Conservation (phyloP, 1,140 invertebrate species). For the Andrena cerasifolii region DNA sequence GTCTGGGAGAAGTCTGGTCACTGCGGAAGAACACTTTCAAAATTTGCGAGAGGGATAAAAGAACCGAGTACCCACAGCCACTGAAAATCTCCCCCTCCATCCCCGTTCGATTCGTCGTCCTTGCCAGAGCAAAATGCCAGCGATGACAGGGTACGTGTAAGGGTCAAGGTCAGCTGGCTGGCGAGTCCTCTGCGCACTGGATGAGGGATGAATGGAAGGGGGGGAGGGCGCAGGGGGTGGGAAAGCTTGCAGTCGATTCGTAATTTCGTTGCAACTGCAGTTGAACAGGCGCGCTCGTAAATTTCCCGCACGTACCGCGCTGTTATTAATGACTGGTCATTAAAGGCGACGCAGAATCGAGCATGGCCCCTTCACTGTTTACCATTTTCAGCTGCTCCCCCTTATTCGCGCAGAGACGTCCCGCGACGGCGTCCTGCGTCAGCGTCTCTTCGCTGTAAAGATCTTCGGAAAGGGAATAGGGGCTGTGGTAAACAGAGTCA, state of each 20-base stretch:
- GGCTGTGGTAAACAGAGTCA: too few species aligned
- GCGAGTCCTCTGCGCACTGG: constrained; percentile 6
- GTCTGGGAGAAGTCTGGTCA: too few species aligned
- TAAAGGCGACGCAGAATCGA: constrained; percentile 45
- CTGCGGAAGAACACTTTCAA: neutral
- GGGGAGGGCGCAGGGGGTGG: neutral
- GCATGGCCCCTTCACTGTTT: constrained; percentile 3
- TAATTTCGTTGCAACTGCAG: constrained; percentile 52
- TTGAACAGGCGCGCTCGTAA: constrained; percentile 51
- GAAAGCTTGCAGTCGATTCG: constrained; percentile 39
- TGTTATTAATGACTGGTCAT: constrained; percentile 52
- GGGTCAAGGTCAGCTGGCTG: constrained; percentile 43
- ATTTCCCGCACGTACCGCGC: constrained; percentile 45
- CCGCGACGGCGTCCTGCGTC: neutral
- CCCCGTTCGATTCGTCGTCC: neutral
- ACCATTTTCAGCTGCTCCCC: neutral
- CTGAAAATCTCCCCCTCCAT: neutral
- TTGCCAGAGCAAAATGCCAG: constrained; percentile 21
- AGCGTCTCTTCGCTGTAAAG: too few species aligned
- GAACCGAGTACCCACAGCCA: neutral
- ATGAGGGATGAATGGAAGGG: neutral
- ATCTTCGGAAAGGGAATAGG: too few species aligned
- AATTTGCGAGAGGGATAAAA: neutral
- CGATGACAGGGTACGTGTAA: constrained; percentile 40
- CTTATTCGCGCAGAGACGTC: too few species aligned